Percentiles rank a stretch among this genome's conserved stretches.
phyloP scores from a whole-genome alignment of 2,797 vertebrate genomes.

The Phrynocephalus forsythii region DNA sequence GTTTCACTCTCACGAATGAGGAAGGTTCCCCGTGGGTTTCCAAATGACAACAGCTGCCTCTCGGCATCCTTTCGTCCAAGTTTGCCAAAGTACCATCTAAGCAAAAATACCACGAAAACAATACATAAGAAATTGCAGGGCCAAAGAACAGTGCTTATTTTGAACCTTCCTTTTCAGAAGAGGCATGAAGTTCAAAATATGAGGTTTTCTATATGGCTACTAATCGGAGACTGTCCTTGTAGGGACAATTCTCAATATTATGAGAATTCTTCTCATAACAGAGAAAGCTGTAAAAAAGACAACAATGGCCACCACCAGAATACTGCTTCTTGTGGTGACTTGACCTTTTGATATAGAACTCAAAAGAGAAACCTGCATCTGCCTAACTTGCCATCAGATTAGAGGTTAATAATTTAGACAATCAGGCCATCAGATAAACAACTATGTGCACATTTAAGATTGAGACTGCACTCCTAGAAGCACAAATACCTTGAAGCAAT shows the following conservation, averaged over 20 bases:
- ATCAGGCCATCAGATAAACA: background rate
- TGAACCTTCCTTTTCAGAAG: background rate
- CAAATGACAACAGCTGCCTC: conserved; percentile 92
- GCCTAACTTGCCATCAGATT: background rate
- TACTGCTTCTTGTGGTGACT: background rate
- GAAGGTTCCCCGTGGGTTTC: conserved; percentile 93
- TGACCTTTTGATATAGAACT: background rate
- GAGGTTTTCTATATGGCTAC: too few species aligned
- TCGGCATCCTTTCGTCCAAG: conserved; percentile 96
- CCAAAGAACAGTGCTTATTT: background rate
- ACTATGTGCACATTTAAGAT: background rate
- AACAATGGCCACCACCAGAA: background rate
- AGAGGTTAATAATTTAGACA: background rate
- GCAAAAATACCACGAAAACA: conserved; percentile 27
- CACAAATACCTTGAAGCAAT: too few species aligned
- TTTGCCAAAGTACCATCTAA: conserved; percentile 98
- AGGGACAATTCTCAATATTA: background rate
- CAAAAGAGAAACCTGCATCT: background rate
- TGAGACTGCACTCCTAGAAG: background rate
- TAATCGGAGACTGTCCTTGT: background rate
- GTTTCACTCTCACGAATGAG: conserved; percentile 97
- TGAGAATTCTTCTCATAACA: background rate
- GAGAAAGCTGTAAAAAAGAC: background rate
- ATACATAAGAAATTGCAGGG: background rate
- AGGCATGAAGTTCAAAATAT: background rate